A percentile compares a stretch with the other conserved stretches of the same genome.
Evolutionary conservation across 1,140 invertebrate species (phyloP).

Genomic region (Trinorchestia longiramus): DNA sequence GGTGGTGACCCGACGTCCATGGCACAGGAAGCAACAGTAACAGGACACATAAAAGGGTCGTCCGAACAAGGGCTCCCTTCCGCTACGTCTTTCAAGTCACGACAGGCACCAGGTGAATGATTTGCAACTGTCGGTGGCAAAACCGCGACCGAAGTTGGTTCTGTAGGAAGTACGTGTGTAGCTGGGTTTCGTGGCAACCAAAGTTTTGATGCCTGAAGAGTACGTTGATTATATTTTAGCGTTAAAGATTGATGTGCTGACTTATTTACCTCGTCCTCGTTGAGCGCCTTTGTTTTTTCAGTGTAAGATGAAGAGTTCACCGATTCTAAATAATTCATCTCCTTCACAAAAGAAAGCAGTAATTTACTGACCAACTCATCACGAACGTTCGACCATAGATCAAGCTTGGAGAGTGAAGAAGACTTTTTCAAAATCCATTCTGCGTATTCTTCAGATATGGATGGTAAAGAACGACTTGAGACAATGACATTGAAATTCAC

Average conservation of each 20-base stretch:
- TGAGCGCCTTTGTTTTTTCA: not conserved
- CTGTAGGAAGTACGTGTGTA: not conserved
- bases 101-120: not conserved
- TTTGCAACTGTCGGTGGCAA: not conserved
- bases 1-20: conserved; percentile 18
- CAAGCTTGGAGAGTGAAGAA: not conserved
- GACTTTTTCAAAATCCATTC: not conserved
- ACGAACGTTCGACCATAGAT: conserved; percentile 26
- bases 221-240: not conserved
- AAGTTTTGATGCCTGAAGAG: not conserved
- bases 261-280: not conserved
- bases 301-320: not conserved
- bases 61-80: not conserved
- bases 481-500: not conserved
- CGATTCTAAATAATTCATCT: not conserved
- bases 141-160: not conserved
- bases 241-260: not conserved
- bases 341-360: conserved; percentile 23
- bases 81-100: not conserved
- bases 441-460: not conserved
- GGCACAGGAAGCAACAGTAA: conserved; percentile 36
- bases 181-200: not conserved
- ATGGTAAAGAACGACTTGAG: not conserved
- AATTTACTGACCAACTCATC: conserved; percentile 42
- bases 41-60: conserved; percentile 14